Percentiles rank a stretch among this genome's conserved stretches.
Conservation (phyloP, 2,113 vertebrate species). For the Stercorarius parasiticus region DNA sequence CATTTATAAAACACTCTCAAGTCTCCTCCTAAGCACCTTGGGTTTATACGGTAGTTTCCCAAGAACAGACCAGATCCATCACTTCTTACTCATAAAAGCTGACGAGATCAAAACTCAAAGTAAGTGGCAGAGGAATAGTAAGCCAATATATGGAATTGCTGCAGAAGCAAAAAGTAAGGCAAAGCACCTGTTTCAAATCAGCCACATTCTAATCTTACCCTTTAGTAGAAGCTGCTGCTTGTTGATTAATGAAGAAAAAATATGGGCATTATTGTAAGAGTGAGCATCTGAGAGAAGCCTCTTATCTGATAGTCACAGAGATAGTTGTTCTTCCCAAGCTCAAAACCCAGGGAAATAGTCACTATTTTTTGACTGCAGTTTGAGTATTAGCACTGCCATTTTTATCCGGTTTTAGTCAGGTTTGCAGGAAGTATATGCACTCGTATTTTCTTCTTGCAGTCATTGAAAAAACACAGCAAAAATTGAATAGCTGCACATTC, state of each 20-base stretch:
- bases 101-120: not conserved
- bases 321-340: not conserved
- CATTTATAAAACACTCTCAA: not conserved
- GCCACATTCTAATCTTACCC: not conserved
- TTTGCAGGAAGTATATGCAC: not conserved
- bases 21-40: not conserved
- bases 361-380: not conserved
- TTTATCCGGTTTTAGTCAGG: not conserved
- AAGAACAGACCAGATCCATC: not conserved
- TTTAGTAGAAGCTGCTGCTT: not conserved
- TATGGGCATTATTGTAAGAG: rapidly evolving
- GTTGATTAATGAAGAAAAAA: not conserved
- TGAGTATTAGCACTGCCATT: not conserved
- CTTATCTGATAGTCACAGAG: not conserved
- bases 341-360: not conserved
- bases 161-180: not conserved
- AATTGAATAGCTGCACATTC: not conserved
- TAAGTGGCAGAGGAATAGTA: not conserved
- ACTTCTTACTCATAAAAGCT: not conserved
- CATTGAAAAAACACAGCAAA: not conserved
- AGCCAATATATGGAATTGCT: not conserved
- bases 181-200: slow-evolving; percentile 12
- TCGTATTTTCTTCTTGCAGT: not conserved
- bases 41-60: not conserved
- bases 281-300: not conserved